Evolutionary conservation across 2,113 vertebrate genomes (phyloP), one percentile per base, ranked within the genome.

Genomic region (Trematomus loennbergii): DNA sequence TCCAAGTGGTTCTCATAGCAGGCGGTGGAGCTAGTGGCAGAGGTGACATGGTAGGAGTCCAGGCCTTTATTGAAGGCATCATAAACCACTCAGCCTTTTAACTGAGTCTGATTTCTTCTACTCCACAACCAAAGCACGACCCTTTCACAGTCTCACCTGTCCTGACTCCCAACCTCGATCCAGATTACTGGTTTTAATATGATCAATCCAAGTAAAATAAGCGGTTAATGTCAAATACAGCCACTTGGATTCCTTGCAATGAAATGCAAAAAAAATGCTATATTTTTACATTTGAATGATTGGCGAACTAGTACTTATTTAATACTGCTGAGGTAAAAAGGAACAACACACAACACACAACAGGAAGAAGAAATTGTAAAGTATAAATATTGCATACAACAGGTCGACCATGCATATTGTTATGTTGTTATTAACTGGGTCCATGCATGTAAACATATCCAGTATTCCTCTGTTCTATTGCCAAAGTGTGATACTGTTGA

Each of bases 391-490:
- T 13, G 10, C 45, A 61, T 53, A 20, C 13, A 60, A 61, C 49
- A 55, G 1, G 16, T 62, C 1, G 2, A 58, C 22, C 18, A 33
- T 50, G 3, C 50, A 48, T 55, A 12, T 29, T 53, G 1, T 33
- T 8, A 12, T 33, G 8, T 78, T 65, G 25, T 9, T 20, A 10
- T 11, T 33, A 65, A 29, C 20, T 29, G 17, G 12, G 18, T 13
- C 13, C 10, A 40, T 58, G 76, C 53, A 58, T 85, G 80, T 75
- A 50, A 43, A 40, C n/a, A 71, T 36, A 55, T 29, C 62, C 43
- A 52, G 8, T 40, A 20, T 69, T 85, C 57, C 22, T 61, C 2
- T 46, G 6, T 72, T 52, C 0, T n/a, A 12, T 53, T 25, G 16
- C 65, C 12, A 8, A 22, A 5, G 3, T 50, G 12, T n/a, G 3